A percentile compares a stretch with the other conserved stretches of the same genome.
These are phyloP conservation scores for Campoletis sonorensis DNA, from an alignment of 1,140 invertebrate species.

Conservation along the genomic window DNA sequence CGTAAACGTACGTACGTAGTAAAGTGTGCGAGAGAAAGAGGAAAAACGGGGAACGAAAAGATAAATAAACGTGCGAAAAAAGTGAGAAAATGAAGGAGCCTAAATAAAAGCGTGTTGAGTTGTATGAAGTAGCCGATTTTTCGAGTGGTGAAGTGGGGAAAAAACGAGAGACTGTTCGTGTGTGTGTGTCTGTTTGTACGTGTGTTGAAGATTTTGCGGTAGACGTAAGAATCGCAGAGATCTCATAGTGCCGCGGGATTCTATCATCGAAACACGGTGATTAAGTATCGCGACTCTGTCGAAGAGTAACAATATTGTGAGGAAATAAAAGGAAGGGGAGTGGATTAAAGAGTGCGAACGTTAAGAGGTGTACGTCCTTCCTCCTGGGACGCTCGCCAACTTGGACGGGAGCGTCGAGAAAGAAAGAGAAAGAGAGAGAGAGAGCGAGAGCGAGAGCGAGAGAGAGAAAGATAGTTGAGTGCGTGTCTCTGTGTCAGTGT, in stretches of 20 bases:
- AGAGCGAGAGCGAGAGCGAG: no score
- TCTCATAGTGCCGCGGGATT: no score
- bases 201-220: no score
- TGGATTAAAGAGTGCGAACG: background rate
- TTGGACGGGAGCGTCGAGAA: constrained; percentile 55
- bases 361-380: constrained; percentile 48
- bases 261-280: no score
- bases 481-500: constrained; percentile 29
- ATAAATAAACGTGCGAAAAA: constrained; percentile 3
- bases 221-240: no score
- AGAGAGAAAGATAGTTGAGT: background rate
- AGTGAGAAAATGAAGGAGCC: no score
- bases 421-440: constrained; percentile 4
- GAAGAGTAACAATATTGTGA: background rate
- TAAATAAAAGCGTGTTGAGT: constrained; percentile 39
- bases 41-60: background rate
- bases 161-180: background rate
- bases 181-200: background rate
- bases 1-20: constrained; percentile 65
- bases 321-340: no score
- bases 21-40: constrained; percentile 40
- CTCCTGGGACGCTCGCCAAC: constrained; percentile 65
- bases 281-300: background rate
- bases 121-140: constrained; percentile 45
- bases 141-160: constrained; percentile 20